phyloP scores from a whole-genome alignment of 2,797 vertebrate genomes.

The Pachyuromys duprasi region DNA sequence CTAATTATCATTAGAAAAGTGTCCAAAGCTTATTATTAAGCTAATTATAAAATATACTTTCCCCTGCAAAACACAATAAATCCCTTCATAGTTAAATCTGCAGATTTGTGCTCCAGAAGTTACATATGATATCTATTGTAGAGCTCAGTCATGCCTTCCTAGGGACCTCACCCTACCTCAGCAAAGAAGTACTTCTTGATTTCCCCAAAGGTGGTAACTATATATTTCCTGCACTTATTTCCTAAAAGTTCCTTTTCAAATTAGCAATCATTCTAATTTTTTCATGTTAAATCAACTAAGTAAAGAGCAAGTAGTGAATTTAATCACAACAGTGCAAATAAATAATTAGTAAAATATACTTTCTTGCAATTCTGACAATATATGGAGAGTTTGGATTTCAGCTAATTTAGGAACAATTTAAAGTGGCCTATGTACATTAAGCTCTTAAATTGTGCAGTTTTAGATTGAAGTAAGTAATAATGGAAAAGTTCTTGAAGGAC shows the following conservation, averaged over 20 bases:
- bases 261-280: conserved; percentile 34
- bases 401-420: conserved; percentile 4
- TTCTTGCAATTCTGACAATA: not conserved
- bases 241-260: conserved; percentile 42
- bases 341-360: not conserved
- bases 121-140: not conserved
- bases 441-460: conserved; percentile 9
- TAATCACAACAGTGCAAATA: not conserved
- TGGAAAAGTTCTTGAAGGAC: conserved; percentile 40
- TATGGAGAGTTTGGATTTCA: conserved; percentile 10
- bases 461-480: conserved; percentile 42
- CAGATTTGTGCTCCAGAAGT: conserved; percentile 12
- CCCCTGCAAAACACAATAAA: conserved; percentile 27
- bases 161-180: not conserved
- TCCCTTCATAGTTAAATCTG: conserved; percentile 12
- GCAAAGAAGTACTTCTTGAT: conserved; percentile 18
- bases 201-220: not conserved
- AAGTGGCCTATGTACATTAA: conserved; percentile 14
- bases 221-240: conserved; percentile 40
- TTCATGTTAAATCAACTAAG: conserved; percentile 35
- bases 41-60: conserved; percentile 42
- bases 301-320: not conserved
- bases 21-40: conserved; percentile 37
- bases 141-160: not conserved
- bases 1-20: conserved; percentile 42